Evolutionary conservation across 1,140 invertebrate species (phyloP), one percentile per base, ranked within the genome.

Genomic region (Zeugodacus cucurbitae): DNA sequence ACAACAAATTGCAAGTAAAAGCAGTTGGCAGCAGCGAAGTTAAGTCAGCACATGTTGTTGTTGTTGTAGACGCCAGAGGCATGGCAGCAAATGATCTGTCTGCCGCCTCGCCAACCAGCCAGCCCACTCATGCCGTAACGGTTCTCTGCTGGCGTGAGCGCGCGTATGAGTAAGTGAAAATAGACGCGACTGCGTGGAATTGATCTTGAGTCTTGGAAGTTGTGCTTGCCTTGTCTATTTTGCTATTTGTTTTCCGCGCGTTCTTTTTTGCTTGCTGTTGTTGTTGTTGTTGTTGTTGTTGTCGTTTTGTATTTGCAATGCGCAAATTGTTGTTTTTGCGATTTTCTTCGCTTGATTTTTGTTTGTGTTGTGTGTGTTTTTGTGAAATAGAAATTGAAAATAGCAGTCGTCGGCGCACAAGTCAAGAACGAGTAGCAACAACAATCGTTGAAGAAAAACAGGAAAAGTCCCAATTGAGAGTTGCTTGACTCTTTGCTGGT

Each of bases 161-260:
- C 29, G 48, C 8, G 85, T 86, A 7, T 59, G 34, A 6, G 34
- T 41, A 41, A 37, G 48, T 57, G 54, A 86, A 57, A 59, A 86
- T 59, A 37, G 85, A 6, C 32, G 82, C 32, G 8, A 74, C 29
- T 82, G 70, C n/a, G 37, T 57, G 87, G 87, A 54, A 88, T 88
- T 88, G 88, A 88, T 88, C 88, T 88, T 88, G 88, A 87, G 86
- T 87, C 88, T 88, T 88, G 87, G 87, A 88, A 88, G 87, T 82
- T 74, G 67, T 88, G n/a, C n/a, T n/a, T 88, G 62, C 67, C 62
- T 87, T 87, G 37, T 54, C 34, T 88, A 88, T 88, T 87, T 62
- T 64, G 20, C 87, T 87, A 48, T 62, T 88, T 88, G 32, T 57
- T 88, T 88, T 57, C 41, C 14, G 29, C 11, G 48, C 3, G 37